These are phyloP conservation scores for Beaufortia kweichowensis DNA, from an alignment of 2,113 vertebrate genomes.

Conservation along the genomic window DNA sequence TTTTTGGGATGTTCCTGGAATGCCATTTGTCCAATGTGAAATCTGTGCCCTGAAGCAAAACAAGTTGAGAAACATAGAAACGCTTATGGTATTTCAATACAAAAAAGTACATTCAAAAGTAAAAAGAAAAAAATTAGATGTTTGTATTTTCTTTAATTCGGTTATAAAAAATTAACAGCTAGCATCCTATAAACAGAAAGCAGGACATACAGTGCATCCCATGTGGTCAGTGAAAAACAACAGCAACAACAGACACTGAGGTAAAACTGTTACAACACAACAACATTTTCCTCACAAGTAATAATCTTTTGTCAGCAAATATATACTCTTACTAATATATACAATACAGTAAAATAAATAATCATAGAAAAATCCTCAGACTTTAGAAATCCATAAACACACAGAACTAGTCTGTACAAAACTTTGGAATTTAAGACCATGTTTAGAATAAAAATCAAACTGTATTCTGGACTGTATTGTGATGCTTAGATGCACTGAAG, in stretches of 20 bases:
- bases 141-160: constrained; percentile 71
- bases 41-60: not conserved
- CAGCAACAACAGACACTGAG: constrained; percentile 70
- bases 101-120: not conserved
- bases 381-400: constrained; percentile 77
- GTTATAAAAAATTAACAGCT: constrained; percentile 89
- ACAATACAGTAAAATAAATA: constrained; percentile 92
- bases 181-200: constrained; percentile 77
- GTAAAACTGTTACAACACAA: constrained; percentile 80
- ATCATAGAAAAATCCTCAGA: constrained; percentile 82
- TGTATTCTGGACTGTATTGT: constrained; percentile 58
- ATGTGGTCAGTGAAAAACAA: constrained; percentile 78
- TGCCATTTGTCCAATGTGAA: not conserved
- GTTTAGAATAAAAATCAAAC: constrained; percentile 53
- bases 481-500: not conserved
- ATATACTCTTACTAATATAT: constrained; percentile 92
- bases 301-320: constrained; percentile 76
- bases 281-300: constrained; percentile 75
- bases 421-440: constrained; percentile 83
- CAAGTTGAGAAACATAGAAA: no score
- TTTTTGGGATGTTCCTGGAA: no score
- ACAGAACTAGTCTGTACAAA: constrained; percentile 82
- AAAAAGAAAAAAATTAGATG: constrained; percentile 8
- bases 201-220: constrained; percentile 71
- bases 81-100: no score